Evolutionary conservation across 2,888 invertebrate genomes (phyloP).

Genomic region (Trissolcus brochymenae): DNA sequence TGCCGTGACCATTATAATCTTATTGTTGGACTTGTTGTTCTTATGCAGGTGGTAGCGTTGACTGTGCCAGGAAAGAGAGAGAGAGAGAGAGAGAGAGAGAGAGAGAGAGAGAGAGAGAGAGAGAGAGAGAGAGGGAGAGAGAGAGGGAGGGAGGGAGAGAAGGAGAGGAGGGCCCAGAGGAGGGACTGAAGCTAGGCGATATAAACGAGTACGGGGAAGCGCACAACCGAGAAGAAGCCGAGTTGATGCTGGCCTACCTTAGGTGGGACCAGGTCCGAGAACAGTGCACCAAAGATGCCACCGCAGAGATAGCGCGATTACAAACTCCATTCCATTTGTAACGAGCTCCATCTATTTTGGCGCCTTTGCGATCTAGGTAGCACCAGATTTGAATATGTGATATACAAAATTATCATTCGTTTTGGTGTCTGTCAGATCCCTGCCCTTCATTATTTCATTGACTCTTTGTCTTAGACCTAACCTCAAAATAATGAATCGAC

Average conservation of each 20-base stretch:
- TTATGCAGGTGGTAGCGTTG: conserved; percentile 67
- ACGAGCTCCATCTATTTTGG: conserved; percentile 76
- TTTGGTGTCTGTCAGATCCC: conserved; percentile 56
- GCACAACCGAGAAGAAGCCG: conserved; percentile 63
- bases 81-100: conserved; percentile 50
- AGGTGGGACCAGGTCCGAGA: conserved; percentile 50
- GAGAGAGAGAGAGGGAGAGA: conserved; percentile 38
- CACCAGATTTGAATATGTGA: conserved; percentile 72
- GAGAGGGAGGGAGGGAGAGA: conserved; percentile 40
- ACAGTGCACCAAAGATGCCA: conserved; percentile 68
- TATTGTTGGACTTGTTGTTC: conserved; percentile 72
- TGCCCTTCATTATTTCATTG: conserved; percentile 28
- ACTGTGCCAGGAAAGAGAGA: conserved; percentile 30
- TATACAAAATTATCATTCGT: conserved; percentile 70
- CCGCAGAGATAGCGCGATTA: conserved; percentile 74
- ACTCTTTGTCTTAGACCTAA: not conserved
- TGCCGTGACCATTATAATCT: conserved; percentile 72
- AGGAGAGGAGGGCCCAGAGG: conserved; percentile 48
- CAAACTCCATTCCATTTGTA: conserved; percentile 76
- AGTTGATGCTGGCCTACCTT: conserved; percentile 51
- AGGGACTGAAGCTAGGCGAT: conserved; percentile 60
- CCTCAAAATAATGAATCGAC: not conserved
- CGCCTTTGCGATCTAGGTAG: conserved; percentile 70
- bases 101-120: conserved; percentile 43
- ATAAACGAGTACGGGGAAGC: conserved; percentile 74